These are phyloP conservation scores for Amiota minor DNA, from an alignment of 2,888 invertebrate species.

Conservation along the genomic window DNA sequence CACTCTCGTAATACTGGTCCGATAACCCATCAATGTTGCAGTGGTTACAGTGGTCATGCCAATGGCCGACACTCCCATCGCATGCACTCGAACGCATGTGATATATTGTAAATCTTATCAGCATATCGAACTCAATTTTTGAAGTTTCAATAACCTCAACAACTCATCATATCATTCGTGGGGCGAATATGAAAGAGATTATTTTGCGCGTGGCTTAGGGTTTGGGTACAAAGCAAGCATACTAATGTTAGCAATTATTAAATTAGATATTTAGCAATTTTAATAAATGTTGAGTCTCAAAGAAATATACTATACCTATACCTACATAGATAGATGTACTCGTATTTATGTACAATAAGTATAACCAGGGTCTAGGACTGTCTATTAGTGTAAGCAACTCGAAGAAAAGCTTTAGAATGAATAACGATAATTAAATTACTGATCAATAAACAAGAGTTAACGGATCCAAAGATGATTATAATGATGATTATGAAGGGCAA, in stretches of 20 bases:
- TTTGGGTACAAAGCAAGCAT: conserved; percentile 17
- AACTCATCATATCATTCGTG: conserved; percentile 32
- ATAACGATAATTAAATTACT: conserved; percentile 33
- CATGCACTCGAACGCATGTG: conserved; percentile 72
- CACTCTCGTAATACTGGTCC: conserved; percentile 60
- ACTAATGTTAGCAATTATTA: conserved; percentile 53
- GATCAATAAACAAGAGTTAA: neutral
- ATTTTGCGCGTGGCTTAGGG: no score
- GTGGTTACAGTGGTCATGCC: conserved; percentile 66
- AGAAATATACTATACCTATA: conserved; percentile 36
- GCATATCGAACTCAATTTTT: neutral
- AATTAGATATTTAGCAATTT: conserved; percentile 37
- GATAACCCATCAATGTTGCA: conserved; percentile 72
- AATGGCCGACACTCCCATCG: conserved; percentile 70
- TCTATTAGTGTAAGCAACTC: conserved; percentile 36
- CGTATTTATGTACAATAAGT: neutral
- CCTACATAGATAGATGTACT: conserved; percentile 4
- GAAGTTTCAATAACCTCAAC: no score
- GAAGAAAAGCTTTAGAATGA: conserved; percentile 38
- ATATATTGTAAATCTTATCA: conserved; percentile 59
- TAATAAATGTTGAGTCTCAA: conserved; percentile 40
- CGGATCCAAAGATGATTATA: neutral
- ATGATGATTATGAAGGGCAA: conserved; percentile 8
- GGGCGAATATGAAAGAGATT: conserved; percentile 24
- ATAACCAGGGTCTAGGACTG: neutral